Conservation (phyloP, 1,140 invertebrate genomes). For the Andricus grossulariae region DNA sequence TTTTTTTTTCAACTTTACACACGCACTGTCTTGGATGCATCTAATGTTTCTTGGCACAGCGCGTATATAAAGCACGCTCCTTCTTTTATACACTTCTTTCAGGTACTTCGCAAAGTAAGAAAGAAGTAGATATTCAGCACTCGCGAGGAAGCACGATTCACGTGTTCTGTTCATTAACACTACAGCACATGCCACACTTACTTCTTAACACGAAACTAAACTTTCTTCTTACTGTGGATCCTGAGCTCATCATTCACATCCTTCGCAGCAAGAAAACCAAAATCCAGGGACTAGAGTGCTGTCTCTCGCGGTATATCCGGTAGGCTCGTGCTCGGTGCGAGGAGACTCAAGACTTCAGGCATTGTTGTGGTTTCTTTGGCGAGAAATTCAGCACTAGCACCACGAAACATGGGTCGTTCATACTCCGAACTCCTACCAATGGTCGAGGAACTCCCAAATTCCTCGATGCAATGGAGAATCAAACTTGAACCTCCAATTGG, state of each 20-base stretch:
- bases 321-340: conserved; percentile 74
- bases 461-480: conserved; percentile 54
- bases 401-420: conserved; percentile 58
- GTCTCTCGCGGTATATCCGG: conserved; percentile 73
- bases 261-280: neutral
- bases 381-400: conserved; percentile 67
- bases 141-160: conserved; percentile 33
- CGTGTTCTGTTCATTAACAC: neutral
- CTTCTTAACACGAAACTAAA: conserved; percentile 2
- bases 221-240: no score
- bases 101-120: conserved; percentile 30
- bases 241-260: neutral
- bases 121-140: conserved; percentile 7
- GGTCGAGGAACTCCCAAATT: conserved; percentile 67
- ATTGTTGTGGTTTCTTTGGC: conserved; percentile 60
- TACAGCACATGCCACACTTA: conserved; percentile 60
- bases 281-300: conserved; percentile 52
- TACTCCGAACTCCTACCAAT: conserved; percentile 62
- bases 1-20: conserved; percentile 39
- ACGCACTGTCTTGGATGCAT: conserved; percentile 35
- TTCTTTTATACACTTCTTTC: conserved; percentile 67
- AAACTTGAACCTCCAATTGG: conserved; percentile 65
- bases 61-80: conserved; percentile 59
- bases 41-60: conserved; percentile 45
- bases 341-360: conserved; percentile 65